Conservation (phyloP, 2,113 vertebrate genomes). For the Chaetodon auriga region DNA sequence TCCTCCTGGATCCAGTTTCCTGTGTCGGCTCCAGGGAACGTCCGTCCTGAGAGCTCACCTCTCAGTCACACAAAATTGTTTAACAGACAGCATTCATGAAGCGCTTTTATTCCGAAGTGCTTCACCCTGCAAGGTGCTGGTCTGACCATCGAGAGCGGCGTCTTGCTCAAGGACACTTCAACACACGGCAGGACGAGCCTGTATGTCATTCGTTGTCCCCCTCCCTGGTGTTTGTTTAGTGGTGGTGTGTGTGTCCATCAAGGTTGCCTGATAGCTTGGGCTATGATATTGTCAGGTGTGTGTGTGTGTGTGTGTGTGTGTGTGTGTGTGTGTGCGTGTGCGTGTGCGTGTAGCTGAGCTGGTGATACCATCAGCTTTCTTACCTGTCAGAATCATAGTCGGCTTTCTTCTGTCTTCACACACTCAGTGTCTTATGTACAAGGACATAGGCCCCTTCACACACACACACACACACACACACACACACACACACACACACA, state of each 20-base stretch:
- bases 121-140: not conserved
- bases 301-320: conserved; percentile 32
- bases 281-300: conserved; percentile 37
- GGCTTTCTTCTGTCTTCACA: conserved; percentile 16
- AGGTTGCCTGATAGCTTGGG: conserved; percentile 47
- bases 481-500: not conserved
- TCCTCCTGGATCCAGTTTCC: too few species aligned
- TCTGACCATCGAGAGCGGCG: not conserved
- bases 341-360: not conserved
- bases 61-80: not conserved
- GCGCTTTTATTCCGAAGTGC: not conserved
- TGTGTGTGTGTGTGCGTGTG: not conserved
- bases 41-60: not conserved
- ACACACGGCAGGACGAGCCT: conserved; percentile 1
- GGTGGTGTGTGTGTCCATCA: conserved; percentile 38
- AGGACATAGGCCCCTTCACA: conserved; percentile 9
- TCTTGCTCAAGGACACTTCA: conserved; percentile 36
- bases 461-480: not conserved
- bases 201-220: not conserved
- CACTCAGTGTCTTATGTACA: conserved; percentile 29
- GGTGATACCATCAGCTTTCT: conserved; percentile 45
- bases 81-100: not conserved
- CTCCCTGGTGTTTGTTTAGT: conserved; percentile 21
- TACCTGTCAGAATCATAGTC: conserved; percentile 32
- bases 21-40: too few species aligned